Evolutionary conservation across 2,797 vertebrate genomes (phyloP).

Genomic region (Gallinago solitaria): DNA sequence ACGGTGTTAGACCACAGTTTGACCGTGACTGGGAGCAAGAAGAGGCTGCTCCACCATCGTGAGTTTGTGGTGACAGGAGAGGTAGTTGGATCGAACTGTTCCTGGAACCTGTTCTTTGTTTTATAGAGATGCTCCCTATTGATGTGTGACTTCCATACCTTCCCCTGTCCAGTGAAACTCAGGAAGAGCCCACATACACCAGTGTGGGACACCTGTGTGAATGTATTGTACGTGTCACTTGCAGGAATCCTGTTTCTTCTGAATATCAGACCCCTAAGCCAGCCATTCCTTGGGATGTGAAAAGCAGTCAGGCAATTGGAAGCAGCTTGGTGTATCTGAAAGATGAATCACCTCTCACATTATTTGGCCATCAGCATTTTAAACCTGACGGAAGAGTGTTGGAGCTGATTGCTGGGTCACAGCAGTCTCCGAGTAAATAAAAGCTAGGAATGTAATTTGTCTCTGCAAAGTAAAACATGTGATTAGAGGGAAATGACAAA

Average conservation of each 20-base stretch:
- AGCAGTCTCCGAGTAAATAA: background rate
- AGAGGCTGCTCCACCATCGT: background rate
- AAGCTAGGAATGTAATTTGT: slow-evolving; percentile 33
- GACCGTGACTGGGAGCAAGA: background rate
- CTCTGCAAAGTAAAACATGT: slow-evolving; percentile 33
- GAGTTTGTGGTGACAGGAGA: background rate
- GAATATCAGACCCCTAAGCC: background rate
- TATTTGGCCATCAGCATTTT: slow-evolving; percentile 29
- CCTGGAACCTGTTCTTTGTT: background rate
- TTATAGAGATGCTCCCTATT: background rate
- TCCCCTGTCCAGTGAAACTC: background rate
- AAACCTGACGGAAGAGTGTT: background rate
- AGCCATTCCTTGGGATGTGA: background rate
- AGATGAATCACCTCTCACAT: background rate
- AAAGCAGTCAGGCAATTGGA: background rate
- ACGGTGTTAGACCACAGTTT: background rate
- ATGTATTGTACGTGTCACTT: background rate
- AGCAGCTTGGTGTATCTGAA: background rate
- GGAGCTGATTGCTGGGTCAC: slow-evolving; percentile 20
- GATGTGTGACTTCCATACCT: background rate
- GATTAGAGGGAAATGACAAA: slow-evolving; percentile 20
- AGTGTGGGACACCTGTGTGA: background rate
- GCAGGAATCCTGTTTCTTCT: background rate
- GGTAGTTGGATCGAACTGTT: background rate
- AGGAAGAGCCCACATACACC: background rate